Conservation (phyloP, 2,113 vertebrate genomes). For the Antechinus flavipes region DNA sequence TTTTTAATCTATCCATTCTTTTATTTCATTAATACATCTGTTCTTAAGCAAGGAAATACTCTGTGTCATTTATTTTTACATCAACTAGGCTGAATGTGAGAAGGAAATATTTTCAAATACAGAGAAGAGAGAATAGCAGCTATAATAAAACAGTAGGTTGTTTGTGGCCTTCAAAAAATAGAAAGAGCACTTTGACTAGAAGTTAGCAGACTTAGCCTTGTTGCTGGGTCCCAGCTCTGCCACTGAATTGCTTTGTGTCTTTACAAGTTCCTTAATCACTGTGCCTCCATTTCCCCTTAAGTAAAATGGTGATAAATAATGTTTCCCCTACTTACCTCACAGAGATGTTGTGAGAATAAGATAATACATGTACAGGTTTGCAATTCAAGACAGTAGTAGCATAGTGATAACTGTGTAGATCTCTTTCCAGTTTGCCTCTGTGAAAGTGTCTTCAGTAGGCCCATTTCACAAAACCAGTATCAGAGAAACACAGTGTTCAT, state of each 20-base stretch:
- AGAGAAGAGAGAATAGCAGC: slow-evolving; percentile 7
- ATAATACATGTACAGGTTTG: slow-evolving; percentile 9
- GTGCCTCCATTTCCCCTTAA: neutral
- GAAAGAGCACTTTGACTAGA: slow-evolving; percentile 12
- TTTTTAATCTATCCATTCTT: slow-evolving; percentile 23
- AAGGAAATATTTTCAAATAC: slow-evolving; percentile 38
- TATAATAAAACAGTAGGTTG: neutral
- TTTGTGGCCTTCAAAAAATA: slow-evolving; percentile 15
- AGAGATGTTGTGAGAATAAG: slow-evolving; percentile 27
- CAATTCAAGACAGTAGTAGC: slow-evolving; percentile 1
- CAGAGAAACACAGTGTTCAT: slow-evolving; percentile 52
- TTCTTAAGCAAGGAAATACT: slow-evolving; percentile 43
- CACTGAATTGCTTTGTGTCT: neutral
- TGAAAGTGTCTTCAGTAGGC: slow-evolving; percentile 52
- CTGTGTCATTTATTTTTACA: neutral
- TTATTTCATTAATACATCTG: slow-evolving; percentile 6
- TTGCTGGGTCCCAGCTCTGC: neutral
- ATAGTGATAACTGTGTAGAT: neutral
- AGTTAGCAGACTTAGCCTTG: slow-evolving; percentile 5
- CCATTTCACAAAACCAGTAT: slow-evolving; percentile 56
- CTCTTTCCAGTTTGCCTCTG: slow-evolving; percentile 57
- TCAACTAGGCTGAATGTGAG: slow-evolving; percentile 31
- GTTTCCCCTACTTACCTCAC: slow-evolving; percentile 68
- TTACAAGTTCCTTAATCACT: slow-evolving; percentile 14
- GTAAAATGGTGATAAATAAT: neutral